Conservation (phyloP, 1,140 invertebrate genomes). For the Euura lappo region DNA sequence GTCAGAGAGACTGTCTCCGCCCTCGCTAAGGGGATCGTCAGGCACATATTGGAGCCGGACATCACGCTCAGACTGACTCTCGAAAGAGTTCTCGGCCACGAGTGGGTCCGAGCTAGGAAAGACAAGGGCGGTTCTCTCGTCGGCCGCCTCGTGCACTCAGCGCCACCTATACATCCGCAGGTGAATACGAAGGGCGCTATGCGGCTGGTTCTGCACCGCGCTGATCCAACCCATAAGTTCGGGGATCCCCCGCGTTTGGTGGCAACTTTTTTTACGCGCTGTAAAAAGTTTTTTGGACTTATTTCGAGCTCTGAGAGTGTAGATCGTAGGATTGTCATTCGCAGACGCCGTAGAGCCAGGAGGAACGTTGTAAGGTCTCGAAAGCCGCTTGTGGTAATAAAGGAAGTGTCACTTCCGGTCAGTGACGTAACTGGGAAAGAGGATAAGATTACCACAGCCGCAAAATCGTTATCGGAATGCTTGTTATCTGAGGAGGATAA, state of each 20-base stretch:
- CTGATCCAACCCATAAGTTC: background rate
- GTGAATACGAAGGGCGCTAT: slow-evolving; percentile 28
- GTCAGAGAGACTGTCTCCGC: slow-evolving; percentile 71
- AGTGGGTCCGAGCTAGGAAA: slow-evolving; percentile 68
- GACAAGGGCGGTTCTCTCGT: slow-evolving; percentile 49
- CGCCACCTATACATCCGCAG: slow-evolving; percentile 48
- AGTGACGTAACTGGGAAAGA: background rate
- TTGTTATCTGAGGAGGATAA: background rate
- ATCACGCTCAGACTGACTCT: slow-evolving; percentile 75
- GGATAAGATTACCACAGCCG: background rate
- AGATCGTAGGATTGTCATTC: too few species aligned
- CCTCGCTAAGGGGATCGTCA: slow-evolving; percentile 74
- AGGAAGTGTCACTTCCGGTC: background rate
- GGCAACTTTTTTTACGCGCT: background rate
- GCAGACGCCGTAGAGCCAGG: too few species aligned
- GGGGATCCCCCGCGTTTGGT: background rate
- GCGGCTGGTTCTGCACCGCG: background rate
- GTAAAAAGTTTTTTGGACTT: background rate
- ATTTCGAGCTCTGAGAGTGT: background rate
- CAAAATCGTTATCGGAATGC: too few species aligned
- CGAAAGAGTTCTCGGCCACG: slow-evolving; percentile 73
- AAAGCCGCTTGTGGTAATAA: background rate
- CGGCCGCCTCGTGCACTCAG: slow-evolving; percentile 56
- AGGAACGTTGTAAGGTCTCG: background rate
- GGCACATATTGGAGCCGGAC: slow-evolving; percentile 80